Evolutionary conservation across 2,888 invertebrate genomes (phyloP).

Genomic region (Alloscopus bannaensis): DNA sequence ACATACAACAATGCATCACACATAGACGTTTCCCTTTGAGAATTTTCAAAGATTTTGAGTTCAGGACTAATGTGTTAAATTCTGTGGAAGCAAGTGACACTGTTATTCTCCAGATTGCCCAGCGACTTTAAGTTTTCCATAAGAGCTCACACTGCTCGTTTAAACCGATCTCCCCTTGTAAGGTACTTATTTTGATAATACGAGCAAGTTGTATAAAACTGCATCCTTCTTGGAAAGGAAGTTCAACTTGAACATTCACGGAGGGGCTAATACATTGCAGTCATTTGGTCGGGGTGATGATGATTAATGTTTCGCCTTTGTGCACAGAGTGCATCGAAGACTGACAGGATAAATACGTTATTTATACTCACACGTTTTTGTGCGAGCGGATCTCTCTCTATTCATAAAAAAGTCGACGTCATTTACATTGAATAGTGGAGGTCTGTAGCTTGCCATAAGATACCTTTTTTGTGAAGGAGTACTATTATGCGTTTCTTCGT

Average conservation of each 20-base stretch:
- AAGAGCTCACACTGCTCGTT: slow-evolving; percentile 20
- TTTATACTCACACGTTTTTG: slow-evolving; percentile 52
- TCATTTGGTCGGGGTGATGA: slow-evolving; percentile 56
- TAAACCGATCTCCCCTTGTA: too few species aligned
- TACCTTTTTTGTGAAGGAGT: slow-evolving; percentile 11
- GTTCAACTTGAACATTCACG: neutral
- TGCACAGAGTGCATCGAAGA: slow-evolving; percentile 33
- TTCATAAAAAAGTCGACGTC: slow-evolving; percentile 40
- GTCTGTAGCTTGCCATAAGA: slow-evolving; percentile 7
- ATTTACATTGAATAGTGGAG: slow-evolving; percentile 41
- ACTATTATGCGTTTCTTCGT: too few species aligned
- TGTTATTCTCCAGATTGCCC: too few species aligned
- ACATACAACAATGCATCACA: too few species aligned
- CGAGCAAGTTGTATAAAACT: too few species aligned
- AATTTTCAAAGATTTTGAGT: too few species aligned
- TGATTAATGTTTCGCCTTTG: slow-evolving; percentile 57
- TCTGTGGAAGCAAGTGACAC: slow-evolving; percentile 48
- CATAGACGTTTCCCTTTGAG: too few species aligned
- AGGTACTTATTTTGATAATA: too few species aligned
- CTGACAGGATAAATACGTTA: slow-evolving; percentile 62
- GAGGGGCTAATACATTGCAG: slow-evolving; percentile 26
- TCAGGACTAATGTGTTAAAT: too few species aligned
- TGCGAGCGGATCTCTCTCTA: slow-evolving; percentile 37
- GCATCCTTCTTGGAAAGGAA: slow-evolving; percentile 15
- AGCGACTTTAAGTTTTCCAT: too few species aligned